Conservation (phyloP, 2,113 vertebrate species). For the Antidorcas marsupialis region DNA sequence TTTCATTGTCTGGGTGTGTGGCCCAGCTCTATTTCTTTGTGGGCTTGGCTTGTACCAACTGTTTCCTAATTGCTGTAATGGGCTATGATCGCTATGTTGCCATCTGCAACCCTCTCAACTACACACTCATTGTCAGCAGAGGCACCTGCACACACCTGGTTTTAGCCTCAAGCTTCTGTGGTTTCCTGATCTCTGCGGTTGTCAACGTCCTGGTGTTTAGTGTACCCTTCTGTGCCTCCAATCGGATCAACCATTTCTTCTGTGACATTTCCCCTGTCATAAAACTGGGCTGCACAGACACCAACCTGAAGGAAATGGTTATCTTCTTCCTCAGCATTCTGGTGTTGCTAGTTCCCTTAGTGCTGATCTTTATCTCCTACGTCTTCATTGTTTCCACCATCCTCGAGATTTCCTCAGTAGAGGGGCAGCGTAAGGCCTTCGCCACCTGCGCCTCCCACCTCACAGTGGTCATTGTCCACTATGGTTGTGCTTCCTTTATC, state of each 20-base stretch:
- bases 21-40: conserved; percentile 63
- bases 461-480: background rate
- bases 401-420: conserved; percentile 45
- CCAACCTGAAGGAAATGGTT: conserved; percentile 37
- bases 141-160: conserved; percentile 16
- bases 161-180: conserved; percentile 34
- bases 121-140: conserved; percentile 12
- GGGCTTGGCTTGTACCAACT: conserved; percentile 55
- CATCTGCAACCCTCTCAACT: conserved; percentile 66
- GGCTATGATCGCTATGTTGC: conserved; percentile 59
- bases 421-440: conserved; percentile 51
- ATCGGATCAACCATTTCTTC: conserved; percentile 56
- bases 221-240: conserved; percentile 50
- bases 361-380: conserved; percentile 51
- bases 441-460: conserved; percentile 65
- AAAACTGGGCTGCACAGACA: conserved; percentile 55
- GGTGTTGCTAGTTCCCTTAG: conserved; percentile 46
- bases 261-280: conserved; percentile 56
- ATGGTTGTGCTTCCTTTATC: background rate
- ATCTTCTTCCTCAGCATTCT: conserved; percentile 62
- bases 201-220: conserved; percentile 47
- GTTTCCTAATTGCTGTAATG: conserved; percentile 62
- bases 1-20: conserved; percentile 46
- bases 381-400: conserved; percentile 56
- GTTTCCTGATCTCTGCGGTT: conserved; percentile 57